Conservation (phyloP, 2,113 vertebrate genomes). For the Amia ocellicauda region DNA sequence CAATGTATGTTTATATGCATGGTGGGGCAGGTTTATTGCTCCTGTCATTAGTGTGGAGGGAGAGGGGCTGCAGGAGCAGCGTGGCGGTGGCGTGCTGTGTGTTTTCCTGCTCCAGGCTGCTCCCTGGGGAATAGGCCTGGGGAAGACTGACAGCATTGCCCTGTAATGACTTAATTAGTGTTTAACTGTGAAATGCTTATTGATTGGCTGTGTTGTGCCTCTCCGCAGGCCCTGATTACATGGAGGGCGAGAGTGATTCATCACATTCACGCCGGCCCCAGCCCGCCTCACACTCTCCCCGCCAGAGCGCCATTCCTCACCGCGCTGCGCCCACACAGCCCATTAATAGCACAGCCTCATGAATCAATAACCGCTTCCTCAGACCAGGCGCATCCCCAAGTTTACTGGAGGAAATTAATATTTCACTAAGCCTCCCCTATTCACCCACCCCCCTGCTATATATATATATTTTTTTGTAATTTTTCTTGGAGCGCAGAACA, state of each 20-base stretch:
- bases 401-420: no score
- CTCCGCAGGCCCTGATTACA: conserved; percentile 25
- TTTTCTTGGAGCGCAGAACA: no score
- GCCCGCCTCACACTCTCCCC: not conserved
- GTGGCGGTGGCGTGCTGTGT: not conserved
- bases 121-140: not conserved
- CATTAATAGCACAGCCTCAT: conserved; percentile 30
- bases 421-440: no score
- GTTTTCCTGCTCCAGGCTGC: conserved; percentile 3
- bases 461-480: no score
- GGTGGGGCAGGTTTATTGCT: not conserved
- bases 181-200: conserved; percentile 52
- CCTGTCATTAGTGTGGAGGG: conserved; percentile 5
- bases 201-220: conserved; percentile 42
- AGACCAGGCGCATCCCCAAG: not conserved
- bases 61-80: conserved; percentile 3
- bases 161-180: conserved; percentile 56
- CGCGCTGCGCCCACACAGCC: not conserved
- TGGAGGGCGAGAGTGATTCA: conserved; percentile 32
- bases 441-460: no score
- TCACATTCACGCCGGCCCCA: conserved; percentile 16
- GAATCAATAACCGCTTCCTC: conserved; percentile 22
- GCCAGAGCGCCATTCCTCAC: not conserved
- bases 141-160: conserved; percentile 26
- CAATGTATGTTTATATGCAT: conserved; percentile 10